Evolutionary conservation across 2,888 invertebrate genomes (phyloP), one percentile per base, ranked within the genome.

Genomic region (Pomacea canaliculata): DNA sequence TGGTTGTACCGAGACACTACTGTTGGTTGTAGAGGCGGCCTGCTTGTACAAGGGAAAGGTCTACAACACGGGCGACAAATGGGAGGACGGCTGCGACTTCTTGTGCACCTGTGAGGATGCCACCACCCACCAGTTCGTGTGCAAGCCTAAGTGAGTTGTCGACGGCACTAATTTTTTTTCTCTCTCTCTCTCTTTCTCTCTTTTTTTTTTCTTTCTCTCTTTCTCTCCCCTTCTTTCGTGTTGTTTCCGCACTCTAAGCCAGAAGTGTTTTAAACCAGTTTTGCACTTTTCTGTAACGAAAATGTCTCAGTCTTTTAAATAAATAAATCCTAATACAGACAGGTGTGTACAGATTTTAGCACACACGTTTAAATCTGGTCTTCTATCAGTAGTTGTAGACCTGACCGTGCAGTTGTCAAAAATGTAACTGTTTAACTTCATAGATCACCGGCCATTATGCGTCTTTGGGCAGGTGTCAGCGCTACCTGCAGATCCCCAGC

Each of bases 41-140:
- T 80, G 80, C 37, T 46, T 78, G 48, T 87, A 85, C 84, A 85
- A 85, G 81, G 80, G 82, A 59, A 76, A 76, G 49, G 72, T 82
- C 23, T 85, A 87, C 80, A 81, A 83, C 71, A 80, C 83, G 37
- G 86, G 85, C 10, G 82, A 84, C 65, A 80, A 76, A 19, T 87
- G 87, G 87, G 82, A 85, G n/a, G 87, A 87, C 79, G 86, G 83
- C 13, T 87, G 87, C 81, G 84, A 85, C 46, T 85, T 80, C 71
- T 70, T 77, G 18, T 87, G 87, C 78, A 70, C 62, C 23, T 87
- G 87, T 79, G 73, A 78, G 59, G 84, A 86, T 70, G 84, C 78
- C n/a, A 76, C 66, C 67, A 82, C 80, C 63, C 83, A 85, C 66
- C 83, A 82, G 76, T 85, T 83, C 71, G 65, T 80, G 65, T 85